Conservation (phyloP, 1,140 invertebrate species). For the Drosophila burlai region DNA sequence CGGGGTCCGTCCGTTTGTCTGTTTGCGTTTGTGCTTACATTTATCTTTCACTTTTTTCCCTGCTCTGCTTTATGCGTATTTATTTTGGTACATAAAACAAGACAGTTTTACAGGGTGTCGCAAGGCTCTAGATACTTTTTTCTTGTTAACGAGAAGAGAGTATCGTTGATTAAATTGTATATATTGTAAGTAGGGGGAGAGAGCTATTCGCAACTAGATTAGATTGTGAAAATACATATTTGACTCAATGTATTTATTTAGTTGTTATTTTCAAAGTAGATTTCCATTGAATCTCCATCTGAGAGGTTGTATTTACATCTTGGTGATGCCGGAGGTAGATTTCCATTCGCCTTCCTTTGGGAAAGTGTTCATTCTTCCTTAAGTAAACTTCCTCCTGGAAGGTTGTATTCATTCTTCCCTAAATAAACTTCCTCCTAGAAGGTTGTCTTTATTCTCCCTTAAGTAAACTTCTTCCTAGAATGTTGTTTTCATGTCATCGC, state of each 20-base stretch:
- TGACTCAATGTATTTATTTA: background rate
- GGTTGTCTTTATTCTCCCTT: background rate
- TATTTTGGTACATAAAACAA: slow-evolving; percentile 83
- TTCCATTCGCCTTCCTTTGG: background rate
- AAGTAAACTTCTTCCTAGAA: background rate
- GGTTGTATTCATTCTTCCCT: background rate
- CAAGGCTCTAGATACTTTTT: slow-evolving; percentile 15
- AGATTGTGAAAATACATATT: slow-evolving; percentile 9
- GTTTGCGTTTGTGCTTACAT: slow-evolving; percentile 70
- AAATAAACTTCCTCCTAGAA: background rate
- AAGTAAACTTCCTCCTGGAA: background rate
- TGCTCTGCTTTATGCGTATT: slow-evolving; percentile 69
- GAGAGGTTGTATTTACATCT: background rate
- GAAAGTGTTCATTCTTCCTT: background rate
- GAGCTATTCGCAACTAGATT: slow-evolving; percentile 5
- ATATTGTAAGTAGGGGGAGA: slow-evolving; percentile 2
- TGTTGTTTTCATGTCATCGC: background rate
- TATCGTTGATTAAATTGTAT: slow-evolving; percentile 3
- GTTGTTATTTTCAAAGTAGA: background rate
- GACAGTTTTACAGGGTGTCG: slow-evolving; percentile 69
- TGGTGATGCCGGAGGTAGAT: background rate
- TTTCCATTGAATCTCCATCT: background rate
- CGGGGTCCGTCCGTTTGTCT: slow-evolving; percentile 33
- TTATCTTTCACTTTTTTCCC: slow-evolving; percentile 76
- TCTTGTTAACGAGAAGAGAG: background rate